phyloP scores from a whole-genome alignment of 2,888 invertebrate genomes.

The Rhyacophila evoluta region DNA sequence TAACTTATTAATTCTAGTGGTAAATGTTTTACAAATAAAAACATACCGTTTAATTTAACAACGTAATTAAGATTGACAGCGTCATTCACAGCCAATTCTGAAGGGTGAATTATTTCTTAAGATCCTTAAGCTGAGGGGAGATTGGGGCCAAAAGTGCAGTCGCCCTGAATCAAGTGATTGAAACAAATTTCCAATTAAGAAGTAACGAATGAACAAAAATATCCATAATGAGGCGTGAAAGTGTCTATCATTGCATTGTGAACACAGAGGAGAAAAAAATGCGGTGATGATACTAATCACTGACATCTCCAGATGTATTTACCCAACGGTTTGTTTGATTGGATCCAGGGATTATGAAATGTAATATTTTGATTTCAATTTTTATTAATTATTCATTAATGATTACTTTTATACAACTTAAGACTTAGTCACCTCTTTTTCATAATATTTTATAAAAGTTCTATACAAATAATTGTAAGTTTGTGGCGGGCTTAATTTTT shows the following conservation, averaged over 20 bases:
- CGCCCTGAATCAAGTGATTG: constrained; percentile 51
- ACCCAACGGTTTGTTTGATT: background rate
- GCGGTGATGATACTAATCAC: constrained; percentile 51
- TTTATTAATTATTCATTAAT: too few relatives aligned
- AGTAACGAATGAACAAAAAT: constrained; percentile 33
- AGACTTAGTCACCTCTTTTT: too few relatives aligned
- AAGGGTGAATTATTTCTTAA: constrained; percentile 41
- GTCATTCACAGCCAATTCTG: constrained; percentile 38
- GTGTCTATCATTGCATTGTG: constrained; percentile 15
- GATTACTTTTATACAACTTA: too few relatives aligned
- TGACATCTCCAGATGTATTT: background rate
- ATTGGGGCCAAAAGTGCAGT: constrained; percentile 37
- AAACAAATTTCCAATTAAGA: constrained; percentile 53
- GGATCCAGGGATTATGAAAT: too few relatives aligned
- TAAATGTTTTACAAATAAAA: constrained; percentile 27
- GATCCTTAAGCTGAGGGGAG: constrained; percentile 26
- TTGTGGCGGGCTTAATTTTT: too few relatives aligned
- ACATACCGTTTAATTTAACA: constrained; percentile 31
- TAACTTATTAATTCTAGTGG: too few relatives aligned
- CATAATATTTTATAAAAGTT: too few relatives aligned
- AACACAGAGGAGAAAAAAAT: constrained; percentile 43
- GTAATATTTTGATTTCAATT: too few relatives aligned
- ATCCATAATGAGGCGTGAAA: constrained; percentile 36
- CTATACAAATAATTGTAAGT: too few relatives aligned
- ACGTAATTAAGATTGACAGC: constrained; percentile 46